A percentile compares a stretch with the other conserved stretches of the same genome.
phyloP scores from a whole-genome alignment of 2,888 invertebrate species.

The Idaea straminata region DNA sequence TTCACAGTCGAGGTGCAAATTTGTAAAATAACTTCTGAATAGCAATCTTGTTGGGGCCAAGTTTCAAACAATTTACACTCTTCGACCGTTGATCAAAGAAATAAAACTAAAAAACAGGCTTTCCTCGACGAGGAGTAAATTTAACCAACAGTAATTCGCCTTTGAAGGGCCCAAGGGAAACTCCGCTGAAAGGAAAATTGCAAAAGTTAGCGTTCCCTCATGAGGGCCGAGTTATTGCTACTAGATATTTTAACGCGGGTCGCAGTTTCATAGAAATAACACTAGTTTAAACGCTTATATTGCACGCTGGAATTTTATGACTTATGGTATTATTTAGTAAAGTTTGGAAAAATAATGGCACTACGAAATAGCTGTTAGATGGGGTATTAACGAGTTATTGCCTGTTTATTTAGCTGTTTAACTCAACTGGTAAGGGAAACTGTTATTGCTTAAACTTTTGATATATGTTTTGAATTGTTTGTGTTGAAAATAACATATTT shows the following conservation, averaged over 20 bases:
- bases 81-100: constrained; percentile 75
- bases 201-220: constrained; percentile 75
- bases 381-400: constrained; percentile 18
- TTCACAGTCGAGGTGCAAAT: constrained; percentile 58
- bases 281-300: constrained; percentile 35
- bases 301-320: constrained; percentile 20
- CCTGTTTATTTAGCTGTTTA: constrained; percentile 18
- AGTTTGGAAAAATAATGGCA: constrained; percentile 23
- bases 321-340: constrained; percentile 21
- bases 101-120: constrained; percentile 75
- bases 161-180: constrained; percentile 69
- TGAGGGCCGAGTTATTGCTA: constrained; percentile 62
- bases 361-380: constrained; percentile 18
- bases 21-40: constrained; percentile 69
- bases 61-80: constrained; percentile 75
- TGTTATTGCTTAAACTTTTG: constrained; percentile 12
- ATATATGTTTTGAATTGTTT: constrained; percentile 29
- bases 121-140: constrained; percentile 70
- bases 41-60: constrained; percentile 64
- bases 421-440: not conserved
- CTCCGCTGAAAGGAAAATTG: constrained; percentile 69
- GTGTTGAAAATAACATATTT: not conserved
- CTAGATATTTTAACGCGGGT: constrained; percentile 51
- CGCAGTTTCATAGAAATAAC: constrained; percentile 26
- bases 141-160: constrained; percentile 76